phyloP scores from a whole-genome alignment of 2,888 invertebrate genomes.

The Amiota communis region DNA sequence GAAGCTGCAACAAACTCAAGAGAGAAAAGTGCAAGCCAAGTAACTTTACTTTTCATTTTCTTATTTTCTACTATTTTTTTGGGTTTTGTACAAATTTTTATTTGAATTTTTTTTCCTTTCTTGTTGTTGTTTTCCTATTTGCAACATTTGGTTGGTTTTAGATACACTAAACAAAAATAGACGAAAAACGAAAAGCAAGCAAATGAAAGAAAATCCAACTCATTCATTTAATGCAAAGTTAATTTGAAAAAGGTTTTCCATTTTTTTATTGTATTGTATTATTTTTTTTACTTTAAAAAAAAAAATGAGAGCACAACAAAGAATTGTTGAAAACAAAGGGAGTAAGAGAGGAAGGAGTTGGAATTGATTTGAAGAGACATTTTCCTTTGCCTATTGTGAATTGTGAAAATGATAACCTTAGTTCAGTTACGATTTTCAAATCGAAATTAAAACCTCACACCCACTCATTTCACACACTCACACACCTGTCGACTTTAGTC shows the following conservation, averaged over 20 bases:
- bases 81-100: background rate
- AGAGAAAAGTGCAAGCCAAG: constrained; percentile 26
- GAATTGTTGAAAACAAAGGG: too few species aligned
- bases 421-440: background rate
- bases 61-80: background rate
- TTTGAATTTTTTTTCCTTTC: background rate
- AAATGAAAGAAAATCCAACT: too few species aligned
- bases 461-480: background rate
- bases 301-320: too few species aligned
- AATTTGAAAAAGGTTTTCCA: too few species aligned
- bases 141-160: background rate
- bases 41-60: background rate
- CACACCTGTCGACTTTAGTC: constrained; percentile 8
- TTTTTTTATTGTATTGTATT: too few species aligned
- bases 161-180: constrained; percentile 13
- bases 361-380: too few species aligned
- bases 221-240: too few species aligned
- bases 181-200: too few species aligned
- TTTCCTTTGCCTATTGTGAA: too few species aligned
- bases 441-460: constrained; percentile 6
- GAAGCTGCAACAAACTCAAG: background rate
- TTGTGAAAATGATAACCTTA: too few species aligned
- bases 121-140: background rate
- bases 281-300: too few species aligned
- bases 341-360: too few species aligned